Evolutionary conservation across 2,797 vertebrate genomes (phyloP), one percentile per base, ranked within the genome.

Genomic region (Gallinago stenura): DNA sequence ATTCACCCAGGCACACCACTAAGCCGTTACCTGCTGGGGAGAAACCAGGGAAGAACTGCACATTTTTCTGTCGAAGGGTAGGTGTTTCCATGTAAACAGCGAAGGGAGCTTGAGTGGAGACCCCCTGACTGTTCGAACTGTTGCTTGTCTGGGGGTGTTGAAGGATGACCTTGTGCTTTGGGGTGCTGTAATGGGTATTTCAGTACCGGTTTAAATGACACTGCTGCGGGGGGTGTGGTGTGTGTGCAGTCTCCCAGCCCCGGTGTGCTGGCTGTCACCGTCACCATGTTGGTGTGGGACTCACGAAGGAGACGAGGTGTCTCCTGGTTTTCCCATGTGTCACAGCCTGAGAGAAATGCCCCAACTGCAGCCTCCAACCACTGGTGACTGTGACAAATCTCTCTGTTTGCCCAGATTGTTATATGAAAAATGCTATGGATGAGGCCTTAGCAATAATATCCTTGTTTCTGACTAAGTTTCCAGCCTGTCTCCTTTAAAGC

Each of bases 71-170:
- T 26, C 1, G 2, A 39, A 92, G 12, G 12, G 10, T 4, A 68
- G 53, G 62, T 26, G 6, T 16, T 54, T 79, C 54, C 9, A n/a
- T 50, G 62, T 28, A 43, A 87, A 46, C 9, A 82, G 28, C 0
- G 1, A 5, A 5, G 35, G 60, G 21, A 5, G 1, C 16, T 51
- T 0, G 1, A 35, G 11, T 8, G 6, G 37, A 56, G 58, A 65
- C 20, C 31, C 15, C 51, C 8, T 0, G 2, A 8, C 43, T 60
- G 31, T 50, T 79, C 75, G 83, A 21, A 41, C 25, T 19, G 5
- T 30, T 53, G 33, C 22, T 66, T 54, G 12, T 35, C 13, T 50
- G 17, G 61, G 37, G 33, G 8, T 54, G n/a, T 25, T 48, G 51
- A 28, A 87, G 68, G 46, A 54, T 43, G 45, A 46, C 35, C 16